phyloP scores from a whole-genome alignment of 2,797 vertebrate species.

The Lagorchestes hirsutus region DNA sequence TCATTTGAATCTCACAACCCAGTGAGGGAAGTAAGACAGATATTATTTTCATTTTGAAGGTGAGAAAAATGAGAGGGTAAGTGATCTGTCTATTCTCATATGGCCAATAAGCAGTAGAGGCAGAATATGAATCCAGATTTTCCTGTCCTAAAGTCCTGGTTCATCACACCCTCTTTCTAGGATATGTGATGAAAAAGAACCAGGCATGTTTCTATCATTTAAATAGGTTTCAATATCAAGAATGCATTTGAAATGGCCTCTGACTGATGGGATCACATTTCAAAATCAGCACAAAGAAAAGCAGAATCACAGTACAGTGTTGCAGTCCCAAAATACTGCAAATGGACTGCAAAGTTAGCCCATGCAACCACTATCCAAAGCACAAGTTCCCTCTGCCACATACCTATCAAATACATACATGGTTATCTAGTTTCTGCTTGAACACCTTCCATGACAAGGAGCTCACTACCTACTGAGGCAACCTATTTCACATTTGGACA shows the following conservation, averaged over 20 bases:
- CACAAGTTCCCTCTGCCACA: background rate
- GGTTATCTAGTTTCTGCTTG: background rate
- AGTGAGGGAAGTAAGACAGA: background rate
- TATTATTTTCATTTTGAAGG: background rate
- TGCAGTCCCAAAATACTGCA: background rate
- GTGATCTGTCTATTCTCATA: background rate
- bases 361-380: background rate
- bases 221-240: background rate
- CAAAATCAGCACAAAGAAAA: background rate
- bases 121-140: background rate
- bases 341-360: background rate
- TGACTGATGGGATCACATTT: background rate
- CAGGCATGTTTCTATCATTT: background rate
- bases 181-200: background rate
- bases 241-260: background rate
- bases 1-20: background rate
- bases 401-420: background rate
- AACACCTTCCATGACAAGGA: background rate
- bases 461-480: background rate
- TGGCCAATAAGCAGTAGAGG: background rate
- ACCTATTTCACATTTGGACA: background rate
- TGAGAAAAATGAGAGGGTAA: background rate
- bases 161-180: background rate
- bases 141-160: background rate
- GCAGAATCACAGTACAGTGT: too few species aligned